Percentiles rank a stretch among this genome's conserved stretches.
These are phyloP conservation scores for Sapayoa aenigma DNA, from an alignment of 2,113 vertebrate genomes.

Conservation along the genomic window DNA sequence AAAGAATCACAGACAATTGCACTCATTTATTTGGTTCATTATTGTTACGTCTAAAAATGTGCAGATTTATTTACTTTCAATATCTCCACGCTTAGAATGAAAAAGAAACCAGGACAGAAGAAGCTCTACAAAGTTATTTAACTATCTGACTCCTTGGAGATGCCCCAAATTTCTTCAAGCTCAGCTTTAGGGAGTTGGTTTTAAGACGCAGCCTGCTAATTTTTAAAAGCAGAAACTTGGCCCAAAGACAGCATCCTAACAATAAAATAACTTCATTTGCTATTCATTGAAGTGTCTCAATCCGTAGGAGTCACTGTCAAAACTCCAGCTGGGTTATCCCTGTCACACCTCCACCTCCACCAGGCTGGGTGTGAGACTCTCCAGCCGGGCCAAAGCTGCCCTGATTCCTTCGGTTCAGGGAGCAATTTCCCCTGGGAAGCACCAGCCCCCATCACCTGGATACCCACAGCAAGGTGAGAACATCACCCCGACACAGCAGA, in stretches of 20 bases:
- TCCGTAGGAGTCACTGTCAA: rapidly evolving
- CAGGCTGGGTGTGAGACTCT: conserved; percentile 29
- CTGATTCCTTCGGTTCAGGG: neutral
- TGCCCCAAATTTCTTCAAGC: neutral
- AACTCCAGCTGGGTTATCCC: neutral
- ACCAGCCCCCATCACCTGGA: neutral
- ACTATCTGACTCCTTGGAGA: neutral
- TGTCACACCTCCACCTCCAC: neutral
- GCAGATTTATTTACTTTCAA: neutral
- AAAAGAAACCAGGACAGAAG: neutral
- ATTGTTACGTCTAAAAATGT: neutral
- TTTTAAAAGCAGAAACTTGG: neutral
- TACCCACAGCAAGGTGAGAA: neutral
- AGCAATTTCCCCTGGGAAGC: neutral
- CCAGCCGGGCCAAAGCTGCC: conserved; percentile 44
- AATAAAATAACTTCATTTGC: neutral
- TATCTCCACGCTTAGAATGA: neutral
- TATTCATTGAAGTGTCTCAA: neutral
- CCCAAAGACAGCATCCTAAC: neutral
- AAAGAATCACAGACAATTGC: neutral
- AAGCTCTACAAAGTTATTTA: neutral
- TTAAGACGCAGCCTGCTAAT: neutral
- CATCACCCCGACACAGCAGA: neutral
- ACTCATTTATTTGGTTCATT: neutral
- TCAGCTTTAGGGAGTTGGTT: neutral